Evolutionary conservation across 2,888 invertebrate species (phyloP).

Genomic region (Chromoteleia sp.): DNA sequence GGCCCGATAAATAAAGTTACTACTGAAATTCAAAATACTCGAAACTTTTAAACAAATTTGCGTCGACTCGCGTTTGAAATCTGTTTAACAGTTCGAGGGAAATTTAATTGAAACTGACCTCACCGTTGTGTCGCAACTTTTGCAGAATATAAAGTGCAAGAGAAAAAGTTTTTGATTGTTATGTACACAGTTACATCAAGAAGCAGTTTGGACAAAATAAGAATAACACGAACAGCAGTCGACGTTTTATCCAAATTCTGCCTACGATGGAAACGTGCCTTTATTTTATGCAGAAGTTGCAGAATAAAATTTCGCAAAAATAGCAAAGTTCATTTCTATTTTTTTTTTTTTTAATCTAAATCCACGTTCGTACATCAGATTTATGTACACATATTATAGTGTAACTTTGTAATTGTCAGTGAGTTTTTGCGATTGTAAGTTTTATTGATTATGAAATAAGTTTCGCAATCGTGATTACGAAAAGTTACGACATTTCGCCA

Average conservation of each 20-base stretch:
- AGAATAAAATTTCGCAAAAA: slow-evolving; percentile 27
- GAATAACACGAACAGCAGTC: slow-evolving; percentile 26
- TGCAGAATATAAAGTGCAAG: slow-evolving; percentile 48
- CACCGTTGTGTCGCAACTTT: slow-evolving; percentile 56
- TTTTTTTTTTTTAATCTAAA: slow-evolving; percentile 40
- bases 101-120: slow-evolving; percentile 66
- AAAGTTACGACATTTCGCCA: too few relatives aligned
- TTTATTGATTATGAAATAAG: slow-evolving; percentile 2
- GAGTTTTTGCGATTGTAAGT: slow-evolving; percentile 6
- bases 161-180: slow-evolving; percentile 59
- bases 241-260: slow-evolving; percentile 30
- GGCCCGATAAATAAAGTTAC: slow-evolving; percentile 59
- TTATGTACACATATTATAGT: slow-evolving; percentile 6
- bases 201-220: slow-evolving; percentile 34
- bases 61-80: slow-evolving; percentile 49
- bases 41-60: slow-evolving; percentile 61
- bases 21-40: slow-evolving; percentile 54
- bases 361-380: slow-evolving; percentile 28
- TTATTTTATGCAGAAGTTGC: slow-evolving; percentile 49
- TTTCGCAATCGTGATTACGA: neutral
- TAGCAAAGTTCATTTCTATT: too few relatives aligned
- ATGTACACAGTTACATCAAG: slow-evolving; percentile 37
- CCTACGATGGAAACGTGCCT: neutral
- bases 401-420: slow-evolving; percentile 16
- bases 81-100: slow-evolving; percentile 56